Base-by-base conservation (phyloP, 2,888 invertebrate genomes). In the Lingula anatina region DNA sequence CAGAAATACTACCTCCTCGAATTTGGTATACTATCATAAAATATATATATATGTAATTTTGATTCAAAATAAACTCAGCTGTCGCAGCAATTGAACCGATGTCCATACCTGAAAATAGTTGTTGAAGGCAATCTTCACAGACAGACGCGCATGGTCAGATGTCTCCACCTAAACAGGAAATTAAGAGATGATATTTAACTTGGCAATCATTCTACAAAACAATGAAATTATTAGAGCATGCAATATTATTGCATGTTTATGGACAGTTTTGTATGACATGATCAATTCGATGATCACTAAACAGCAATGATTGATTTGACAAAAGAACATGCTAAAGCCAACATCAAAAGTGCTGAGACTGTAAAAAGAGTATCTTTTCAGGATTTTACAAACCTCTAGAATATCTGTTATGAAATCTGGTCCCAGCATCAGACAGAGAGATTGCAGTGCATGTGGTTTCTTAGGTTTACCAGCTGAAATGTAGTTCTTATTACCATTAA, bases 371-470 rank as follows among this genome's bases (percentile, higher is more conserved):
- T n/a, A n/a, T n/a, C n/a, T n/a, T n/a, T n/a, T n/a, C n/a, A n/a
- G n/a, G n/a, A n/a, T n/a, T n/a, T n/a, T n/a, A n/a, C n/a, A n/a
- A n/a, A 67, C 70, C 65, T 67, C 68, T 35, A 73, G 49, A 27
- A 68, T 63, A 50, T 73, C 71, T 26, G 70, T 65, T 44, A 70
- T 71, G 46, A 71, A 73, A 49, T 73, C 73, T 5, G 73, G 73
- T 4, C 73, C 73, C 36, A 73, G 55, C 69, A 73, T 66, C 42
- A 73, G 54, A 50, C 68, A 69, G 20, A 73, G 47, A 7, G 70
- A 66, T 49, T 69, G 62, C 54, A 73, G 54, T 1, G 70, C 68
- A 57, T 65, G 53, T 2, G 59, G 50, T 49, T 55, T 59, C 54
- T 73, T 73, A 3, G 73, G 73, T 50, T 73, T 73, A 3, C 73